Conservation (phyloP, 1,140 invertebrate genomes). For the Thrips palmi region DNA sequence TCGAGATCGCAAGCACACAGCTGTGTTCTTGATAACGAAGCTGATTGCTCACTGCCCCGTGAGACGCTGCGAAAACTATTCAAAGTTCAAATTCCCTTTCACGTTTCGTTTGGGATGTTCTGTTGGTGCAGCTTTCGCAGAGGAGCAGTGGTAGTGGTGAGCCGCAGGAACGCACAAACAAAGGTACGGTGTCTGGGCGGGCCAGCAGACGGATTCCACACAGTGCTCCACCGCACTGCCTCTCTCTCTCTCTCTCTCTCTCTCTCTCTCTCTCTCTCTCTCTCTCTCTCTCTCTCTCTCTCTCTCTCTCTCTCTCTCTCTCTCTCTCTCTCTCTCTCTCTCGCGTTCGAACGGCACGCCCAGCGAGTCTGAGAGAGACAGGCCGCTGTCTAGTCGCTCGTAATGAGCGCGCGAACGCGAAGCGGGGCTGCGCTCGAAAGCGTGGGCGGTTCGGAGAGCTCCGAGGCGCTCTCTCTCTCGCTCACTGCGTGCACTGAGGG, state of each 20-base stretch:
- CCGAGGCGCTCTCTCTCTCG: slow-evolving; percentile 1
- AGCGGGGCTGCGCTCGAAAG: slow-evolving; percentile 6
- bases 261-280: slow-evolving; percentile 4
- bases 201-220: too few relatives aligned
- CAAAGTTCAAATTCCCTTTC: too few relatives aligned
- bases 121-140: too few relatives aligned
- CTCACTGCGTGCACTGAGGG: neutral
- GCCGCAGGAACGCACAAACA: too few relatives aligned
- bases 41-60: too few relatives aligned
- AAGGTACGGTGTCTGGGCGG: too few relatives aligned
- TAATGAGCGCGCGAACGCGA: slow-evolving; percentile 2
- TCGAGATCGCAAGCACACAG: too few relatives aligned
- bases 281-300: slow-evolving; percentile 6
- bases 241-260: neutral
- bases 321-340: neutral
- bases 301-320: slow-evolving; percentile 1
- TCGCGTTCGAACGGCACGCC: neutral
- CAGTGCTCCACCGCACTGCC: neutral
- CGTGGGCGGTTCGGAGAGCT: slow-evolving; percentile 6
- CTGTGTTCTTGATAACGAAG: too few relatives aligned
- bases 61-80: too few relatives aligned
- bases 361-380: neutral
- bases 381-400: slow-evolving; percentile 4
- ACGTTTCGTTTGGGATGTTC: too few relatives aligned
- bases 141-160: too few relatives aligned